Evolutionary conservation across 2,888 invertebrate genomes (phyloP).

Genomic region (Ectemnius lituratus): DNA sequence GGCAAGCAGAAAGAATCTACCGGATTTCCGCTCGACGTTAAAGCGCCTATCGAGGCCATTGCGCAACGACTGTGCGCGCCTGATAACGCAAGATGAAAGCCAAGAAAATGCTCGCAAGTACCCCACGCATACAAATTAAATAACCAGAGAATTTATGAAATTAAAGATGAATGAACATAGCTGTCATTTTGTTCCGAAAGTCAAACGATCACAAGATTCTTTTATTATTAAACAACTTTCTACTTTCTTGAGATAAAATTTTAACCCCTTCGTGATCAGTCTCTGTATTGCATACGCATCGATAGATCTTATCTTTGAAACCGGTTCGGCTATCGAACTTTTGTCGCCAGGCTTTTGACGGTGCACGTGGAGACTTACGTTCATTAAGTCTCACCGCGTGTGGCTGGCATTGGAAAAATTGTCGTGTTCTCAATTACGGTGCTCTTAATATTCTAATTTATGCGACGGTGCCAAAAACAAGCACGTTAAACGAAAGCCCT

Average conservation of each 20-base stretch:
- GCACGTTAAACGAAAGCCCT: neutral
- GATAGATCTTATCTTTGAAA: conserved; percentile 17
- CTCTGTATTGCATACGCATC: neutral
- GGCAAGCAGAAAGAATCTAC: conserved; percentile 66
- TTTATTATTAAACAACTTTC: neutral
- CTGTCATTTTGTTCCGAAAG: neutral
- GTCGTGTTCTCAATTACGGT: neutral
- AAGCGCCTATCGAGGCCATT: conserved; percentile 64
- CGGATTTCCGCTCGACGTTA: conserved; percentile 69
- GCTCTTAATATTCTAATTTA: too few relatives aligned
- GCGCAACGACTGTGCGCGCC: conserved; percentile 59
- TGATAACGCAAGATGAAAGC: conserved; percentile 58
- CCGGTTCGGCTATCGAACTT: conserved; percentile 21
- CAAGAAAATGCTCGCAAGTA: conserved; percentile 35
- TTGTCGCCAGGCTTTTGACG: neutral
- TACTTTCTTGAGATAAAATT: conserved; percentile 5
- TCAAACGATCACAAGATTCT: neutral
- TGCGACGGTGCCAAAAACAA: too few relatives aligned
- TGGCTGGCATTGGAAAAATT: neutral
- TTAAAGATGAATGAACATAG: neutral
- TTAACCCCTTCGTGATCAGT: conserved; percentile 7
- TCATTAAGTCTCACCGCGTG: neutral
- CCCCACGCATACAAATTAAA: too few relatives aligned
- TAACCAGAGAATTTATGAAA: neutral
- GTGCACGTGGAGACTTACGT: conserved; percentile 5